Conservation (phyloP, 2,797 vertebrate species). For the Hoplostethus atlanticus region DNA sequence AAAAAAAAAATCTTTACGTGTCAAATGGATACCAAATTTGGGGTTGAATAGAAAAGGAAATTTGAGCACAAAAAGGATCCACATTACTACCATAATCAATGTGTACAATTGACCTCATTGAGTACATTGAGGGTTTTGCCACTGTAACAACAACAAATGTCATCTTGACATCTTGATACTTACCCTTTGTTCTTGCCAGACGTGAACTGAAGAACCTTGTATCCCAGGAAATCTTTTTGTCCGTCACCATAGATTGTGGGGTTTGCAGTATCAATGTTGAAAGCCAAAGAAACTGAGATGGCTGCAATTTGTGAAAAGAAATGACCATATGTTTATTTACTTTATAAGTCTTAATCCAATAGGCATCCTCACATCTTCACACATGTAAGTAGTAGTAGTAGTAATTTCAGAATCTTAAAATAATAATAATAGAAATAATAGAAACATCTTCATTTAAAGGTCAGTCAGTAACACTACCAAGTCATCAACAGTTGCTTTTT, state of each 20-base stretch:
- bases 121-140: background rate
- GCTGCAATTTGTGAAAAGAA: constrained; percentile 33
- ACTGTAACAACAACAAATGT: background rate
- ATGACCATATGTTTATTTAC: background rate
- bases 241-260: constrained; percentile 24
- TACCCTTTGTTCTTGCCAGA: constrained; percentile 67
- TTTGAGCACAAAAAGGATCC: background rate
- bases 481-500: background rate
- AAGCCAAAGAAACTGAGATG: constrained; percentile 49
- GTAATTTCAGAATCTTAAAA: background rate
- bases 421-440: too few relatives aligned
- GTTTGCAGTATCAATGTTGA: constrained; percentile 65
- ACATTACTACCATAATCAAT: too few relatives aligned
- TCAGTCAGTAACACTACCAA: background rate
- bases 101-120: background rate
- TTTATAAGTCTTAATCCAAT: background rate
- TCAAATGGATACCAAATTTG: background rate
- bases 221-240: constrained; percentile 72
- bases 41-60: background rate
- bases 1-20: background rate
- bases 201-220: constrained; percentile 72
- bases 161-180: constrained; percentile 5
- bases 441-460: too few relatives aligned
- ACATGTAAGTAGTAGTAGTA: too few relatives aligned
- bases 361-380: background rate